phyloP scores from a whole-genome alignment of 2,888 invertebrate species.

The Torymus texanus region DNA sequence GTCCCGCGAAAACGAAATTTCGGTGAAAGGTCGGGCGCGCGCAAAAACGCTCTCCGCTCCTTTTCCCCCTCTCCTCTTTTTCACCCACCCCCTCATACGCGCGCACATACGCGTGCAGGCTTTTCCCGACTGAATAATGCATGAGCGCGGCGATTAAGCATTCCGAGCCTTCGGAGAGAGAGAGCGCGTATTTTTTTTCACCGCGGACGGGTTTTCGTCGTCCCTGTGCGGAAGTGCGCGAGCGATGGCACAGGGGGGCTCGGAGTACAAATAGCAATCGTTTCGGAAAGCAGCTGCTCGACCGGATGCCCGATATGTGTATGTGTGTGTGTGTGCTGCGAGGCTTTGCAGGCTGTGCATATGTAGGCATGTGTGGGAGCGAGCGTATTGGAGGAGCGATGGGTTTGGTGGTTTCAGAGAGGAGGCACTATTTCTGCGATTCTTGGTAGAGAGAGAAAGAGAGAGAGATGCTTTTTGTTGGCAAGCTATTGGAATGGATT shows the following conservation, averaged over 20 bases:
- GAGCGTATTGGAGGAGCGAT: background rate
- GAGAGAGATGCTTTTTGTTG: no score
- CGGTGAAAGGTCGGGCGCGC: no score
- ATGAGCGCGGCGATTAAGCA: conserved; percentile 52
- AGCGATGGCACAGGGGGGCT: background rate
- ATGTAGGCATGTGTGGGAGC: background rate
- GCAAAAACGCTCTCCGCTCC: background rate
- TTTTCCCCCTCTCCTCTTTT: background rate
- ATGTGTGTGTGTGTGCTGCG: no score
- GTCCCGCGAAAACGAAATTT: no score
- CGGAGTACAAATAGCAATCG: conserved; percentile 41
- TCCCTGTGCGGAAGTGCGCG: conserved; percentile 17
- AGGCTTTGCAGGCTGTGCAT: no score
- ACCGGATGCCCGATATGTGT: background rate
- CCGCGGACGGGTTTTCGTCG: conserved; percentile 22
- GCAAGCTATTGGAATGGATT: no score
- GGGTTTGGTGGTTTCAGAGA: no score
- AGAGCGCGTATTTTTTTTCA: background rate
- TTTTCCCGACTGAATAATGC: conserved; percentile 46
- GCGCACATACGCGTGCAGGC: background rate
- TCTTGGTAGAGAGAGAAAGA: no score
- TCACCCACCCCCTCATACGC: background rate
- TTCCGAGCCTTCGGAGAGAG: conserved; percentile 34
- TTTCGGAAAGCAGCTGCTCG: conserved; percentile 34
- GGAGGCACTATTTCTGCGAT: no score